phyloP scores from a whole-genome alignment of 1,140 invertebrate species.

The Diachasma alloeum region DNA sequence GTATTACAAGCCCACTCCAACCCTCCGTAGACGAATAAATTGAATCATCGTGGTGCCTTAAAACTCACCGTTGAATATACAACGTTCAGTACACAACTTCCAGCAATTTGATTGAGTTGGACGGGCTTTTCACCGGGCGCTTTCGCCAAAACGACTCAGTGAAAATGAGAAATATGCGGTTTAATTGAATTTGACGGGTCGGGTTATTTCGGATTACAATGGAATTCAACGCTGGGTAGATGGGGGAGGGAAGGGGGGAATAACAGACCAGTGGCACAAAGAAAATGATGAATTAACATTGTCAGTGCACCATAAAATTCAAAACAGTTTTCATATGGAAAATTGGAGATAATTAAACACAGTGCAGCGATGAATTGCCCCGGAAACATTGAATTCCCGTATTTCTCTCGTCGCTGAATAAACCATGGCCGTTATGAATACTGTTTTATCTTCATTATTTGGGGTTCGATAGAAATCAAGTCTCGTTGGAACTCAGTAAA shows the following conservation, averaged over 20 bases:
- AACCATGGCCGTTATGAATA: not conserved
- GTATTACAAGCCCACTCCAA: constrained; percentile 14
- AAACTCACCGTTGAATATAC: constrained; percentile 4
- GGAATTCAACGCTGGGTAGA: not conserved
- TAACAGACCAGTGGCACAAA: not conserved
- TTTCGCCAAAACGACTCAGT: not conserved
- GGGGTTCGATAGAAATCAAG: not conserved
- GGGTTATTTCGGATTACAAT: not conserved
- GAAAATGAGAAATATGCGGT: not conserved
- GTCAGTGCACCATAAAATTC: not conserved
- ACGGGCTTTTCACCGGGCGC: not conserved
- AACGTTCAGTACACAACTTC: not conserved
- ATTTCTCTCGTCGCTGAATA: not conserved
- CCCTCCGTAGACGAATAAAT: constrained; percentile 18
- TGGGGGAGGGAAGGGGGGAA: not conserved
- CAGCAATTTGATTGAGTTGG: constrained; percentile 25
- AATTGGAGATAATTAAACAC: not conserved
- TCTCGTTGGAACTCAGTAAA: no score
- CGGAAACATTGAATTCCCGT: not conserved
- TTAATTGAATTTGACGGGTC: not conserved
- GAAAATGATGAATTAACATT: not conserved
- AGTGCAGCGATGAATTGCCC: not conserved
- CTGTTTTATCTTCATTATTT: not conserved
- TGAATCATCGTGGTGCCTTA: constrained; percentile 24
- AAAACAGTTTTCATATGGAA: not conserved